A percentile compares a stretch with the other conserved stretches of the same genome.
Evolutionary conservation across 2,797 vertebrate genomes (phyloP).

Genomic region (Epinephelus awoara): DNA sequence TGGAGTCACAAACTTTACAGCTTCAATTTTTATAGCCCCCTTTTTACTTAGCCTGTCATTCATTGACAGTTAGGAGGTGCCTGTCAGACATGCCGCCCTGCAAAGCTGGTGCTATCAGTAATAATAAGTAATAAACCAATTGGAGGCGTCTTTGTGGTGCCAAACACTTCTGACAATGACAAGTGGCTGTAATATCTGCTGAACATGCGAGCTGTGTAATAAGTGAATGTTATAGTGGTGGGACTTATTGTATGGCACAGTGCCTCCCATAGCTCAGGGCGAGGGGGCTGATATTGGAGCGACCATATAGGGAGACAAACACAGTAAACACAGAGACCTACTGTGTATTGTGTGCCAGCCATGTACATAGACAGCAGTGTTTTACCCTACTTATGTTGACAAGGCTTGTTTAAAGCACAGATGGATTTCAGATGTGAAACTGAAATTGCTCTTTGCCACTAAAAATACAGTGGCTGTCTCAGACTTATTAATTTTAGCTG

Average conservation of each 20-base stretch:
- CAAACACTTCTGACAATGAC: constrained; percentile 34
- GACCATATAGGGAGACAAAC: constrained; percentile 47
- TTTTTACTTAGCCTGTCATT: constrained; percentile 25
- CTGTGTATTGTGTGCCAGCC: constrained; percentile 57
- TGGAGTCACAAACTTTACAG: constrained; percentile 17
- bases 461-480: background rate
- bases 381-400: constrained; percentile 17
- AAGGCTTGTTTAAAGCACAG: constrained; percentile 20
- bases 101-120: constrained; percentile 36
- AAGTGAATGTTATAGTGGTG: constrained; percentile 40
- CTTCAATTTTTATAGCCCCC: constrained; percentile 8
- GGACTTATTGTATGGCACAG: constrained; percentile 42
- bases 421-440: constrained; percentile 11
- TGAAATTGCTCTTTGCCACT: background rate
- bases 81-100: constrained; percentile 5
- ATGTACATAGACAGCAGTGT: constrained; percentile 38
- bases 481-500: constrained; percentile 2
- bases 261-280: constrained; percentile 18
- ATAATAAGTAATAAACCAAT: constrained; percentile 29
- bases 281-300: constrained; percentile 42
- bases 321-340: constrained; percentile 47
- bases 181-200: constrained; percentile 43
- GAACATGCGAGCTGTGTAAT: constrained; percentile 34
- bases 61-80: constrained; percentile 15
- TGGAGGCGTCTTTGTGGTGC: constrained; percentile 19